A percentile compares a stretch with the other conserved stretches of the same genome.
These are phyloP conservation scores for Seira sanloemensis DNA, from an alignment of 2,888 invertebrate species.

Conservation along the genomic window DNA sequence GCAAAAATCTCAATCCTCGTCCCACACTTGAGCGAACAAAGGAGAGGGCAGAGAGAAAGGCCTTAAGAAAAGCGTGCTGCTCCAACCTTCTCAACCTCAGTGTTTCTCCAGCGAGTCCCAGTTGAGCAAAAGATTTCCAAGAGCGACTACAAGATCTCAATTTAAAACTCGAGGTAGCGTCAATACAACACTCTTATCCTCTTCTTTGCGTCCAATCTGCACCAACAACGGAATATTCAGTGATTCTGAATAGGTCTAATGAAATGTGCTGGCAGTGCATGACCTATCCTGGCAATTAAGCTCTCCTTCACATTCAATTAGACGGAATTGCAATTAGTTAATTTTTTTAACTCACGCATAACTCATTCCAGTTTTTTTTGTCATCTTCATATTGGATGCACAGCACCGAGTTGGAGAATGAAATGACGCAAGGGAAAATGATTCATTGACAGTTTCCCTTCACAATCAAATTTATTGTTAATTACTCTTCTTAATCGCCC, in stretches of 20 bases:
- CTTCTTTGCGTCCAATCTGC: not conserved
- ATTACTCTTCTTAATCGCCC: slow-evolving; percentile 25
- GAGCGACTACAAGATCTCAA: not conserved
- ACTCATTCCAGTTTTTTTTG: not conserved
- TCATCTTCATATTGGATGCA: too few species aligned
- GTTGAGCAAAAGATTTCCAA: slow-evolving; percentile 30
- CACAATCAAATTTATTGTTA: not conserved
- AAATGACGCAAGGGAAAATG: not conserved
- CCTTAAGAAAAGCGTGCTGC: slow-evolving; percentile 39
- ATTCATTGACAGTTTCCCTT: not conserved
- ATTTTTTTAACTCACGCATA: slow-evolving; percentile 2
- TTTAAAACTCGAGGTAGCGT: not conserved
- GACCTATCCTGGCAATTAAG: slow-evolving; percentile 47
- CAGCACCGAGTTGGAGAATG: not conserved
- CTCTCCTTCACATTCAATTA: slow-evolving; percentile 48
- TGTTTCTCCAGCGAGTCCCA: too few species aligned
- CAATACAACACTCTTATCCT: not conserved
- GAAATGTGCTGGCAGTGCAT: slow-evolving; percentile 22
- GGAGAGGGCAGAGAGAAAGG: not conserved
- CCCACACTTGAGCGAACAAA: not conserved
- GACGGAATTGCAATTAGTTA: slow-evolving; percentile 43
- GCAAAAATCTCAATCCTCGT: too few species aligned
- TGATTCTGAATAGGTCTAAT: not conserved
- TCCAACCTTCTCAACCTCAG: slow-evolving; percentile 36
- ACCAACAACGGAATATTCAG: not conserved